Conservation (phyloP, 2,888 invertebrate genomes). For the Noctua pronuba region DNA sequence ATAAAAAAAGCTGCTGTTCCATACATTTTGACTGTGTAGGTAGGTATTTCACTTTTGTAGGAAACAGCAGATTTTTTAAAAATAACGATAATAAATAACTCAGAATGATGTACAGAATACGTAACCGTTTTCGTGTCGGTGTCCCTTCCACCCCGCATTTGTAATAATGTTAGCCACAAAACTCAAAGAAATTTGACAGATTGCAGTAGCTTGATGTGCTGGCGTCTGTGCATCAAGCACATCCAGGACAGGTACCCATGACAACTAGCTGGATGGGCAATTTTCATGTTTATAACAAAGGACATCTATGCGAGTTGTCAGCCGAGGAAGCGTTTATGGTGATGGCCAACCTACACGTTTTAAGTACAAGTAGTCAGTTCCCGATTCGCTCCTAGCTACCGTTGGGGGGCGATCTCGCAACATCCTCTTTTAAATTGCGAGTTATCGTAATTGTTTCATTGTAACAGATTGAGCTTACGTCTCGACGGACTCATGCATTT, state of each 20-base stretch:
- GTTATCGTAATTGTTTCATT: constrained; percentile 90
- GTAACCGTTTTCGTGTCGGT: too few relatives aligned
- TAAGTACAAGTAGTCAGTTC: constrained; percentile 75
- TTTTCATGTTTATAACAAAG: constrained; percentile 2
- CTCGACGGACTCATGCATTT: constrained; percentile 75
- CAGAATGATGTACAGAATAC: too few relatives aligned
- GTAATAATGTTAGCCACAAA: too few relatives aligned
- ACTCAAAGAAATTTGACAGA: too few relatives aligned
- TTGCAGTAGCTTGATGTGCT: too few relatives aligned
- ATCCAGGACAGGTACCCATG: not conserved
- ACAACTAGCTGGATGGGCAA: constrained; percentile 2
- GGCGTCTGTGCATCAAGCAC: not conserved
- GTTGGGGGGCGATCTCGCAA: constrained; percentile 88
- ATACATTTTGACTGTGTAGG: too few relatives aligned
- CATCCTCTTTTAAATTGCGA: constrained; percentile 90
- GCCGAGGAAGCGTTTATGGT: constrained; percentile 46
- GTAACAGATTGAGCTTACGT: constrained; percentile 86
- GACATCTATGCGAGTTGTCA: constrained; percentile 3
- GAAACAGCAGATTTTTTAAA: too few relatives aligned
- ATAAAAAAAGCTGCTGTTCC: too few relatives aligned
- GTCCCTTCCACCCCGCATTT: too few relatives aligned
- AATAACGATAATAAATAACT: too few relatives aligned
- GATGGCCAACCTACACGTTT: constrained; percentile 55
- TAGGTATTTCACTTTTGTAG: too few relatives aligned
- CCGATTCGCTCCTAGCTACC: constrained; percentile 79